Conservation (phyloP, 2,113 vertebrate species). For the Scatophagus argus region DNA sequence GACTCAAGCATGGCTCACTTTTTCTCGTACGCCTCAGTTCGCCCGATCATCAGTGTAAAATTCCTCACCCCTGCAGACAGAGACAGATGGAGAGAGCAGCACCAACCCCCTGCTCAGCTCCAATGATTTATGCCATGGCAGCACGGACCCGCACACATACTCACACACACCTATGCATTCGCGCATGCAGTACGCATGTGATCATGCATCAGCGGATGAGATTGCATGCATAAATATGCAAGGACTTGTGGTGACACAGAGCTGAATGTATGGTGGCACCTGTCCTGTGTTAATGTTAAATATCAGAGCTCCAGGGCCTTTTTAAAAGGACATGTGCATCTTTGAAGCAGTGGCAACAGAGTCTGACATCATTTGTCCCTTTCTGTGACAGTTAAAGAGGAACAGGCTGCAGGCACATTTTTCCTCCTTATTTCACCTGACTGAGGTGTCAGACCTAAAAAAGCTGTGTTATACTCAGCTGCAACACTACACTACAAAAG, state of each 20-base stretch:
- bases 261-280: slow-evolving; percentile 64
- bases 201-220: slow-evolving; percentile 62
- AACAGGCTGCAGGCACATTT: slow-evolving; percentile 54
- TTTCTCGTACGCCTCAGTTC: slow-evolving; percentile 58
- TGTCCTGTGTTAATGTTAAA: slow-evolving; percentile 74
- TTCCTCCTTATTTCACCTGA: slow-evolving; percentile 60
- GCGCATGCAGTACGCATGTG: slow-evolving; percentile 55
- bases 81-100: slow-evolving; percentile 80
- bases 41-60: slow-evolving; percentile 76
- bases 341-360: slow-evolving; percentile 64
- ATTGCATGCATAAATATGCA: slow-evolving; percentile 64
- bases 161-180: slow-evolving; percentile 39
- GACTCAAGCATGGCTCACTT: slow-evolving; percentile 63
- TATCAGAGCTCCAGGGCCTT: slow-evolving; percentile 60
- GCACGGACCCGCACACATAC: slow-evolving; percentile 33
- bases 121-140: slow-evolving; percentile 75
- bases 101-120: slow-evolving; percentile 71
- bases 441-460: slow-evolving; percentile 60
- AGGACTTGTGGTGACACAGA: slow-evolving; percentile 52
- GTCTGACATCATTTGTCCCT: slow-evolving; percentile 72
- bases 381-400: slow-evolving; percentile 71
- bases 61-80: slow-evolving; percentile 78
- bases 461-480: slow-evolving; percentile 34
- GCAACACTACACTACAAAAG: slow-evolving; percentile 12
- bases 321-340: slow-evolving; percentile 69